phyloP scores from a whole-genome alignment of 2,888 invertebrate species.

The Brachyptera risi region DNA sequence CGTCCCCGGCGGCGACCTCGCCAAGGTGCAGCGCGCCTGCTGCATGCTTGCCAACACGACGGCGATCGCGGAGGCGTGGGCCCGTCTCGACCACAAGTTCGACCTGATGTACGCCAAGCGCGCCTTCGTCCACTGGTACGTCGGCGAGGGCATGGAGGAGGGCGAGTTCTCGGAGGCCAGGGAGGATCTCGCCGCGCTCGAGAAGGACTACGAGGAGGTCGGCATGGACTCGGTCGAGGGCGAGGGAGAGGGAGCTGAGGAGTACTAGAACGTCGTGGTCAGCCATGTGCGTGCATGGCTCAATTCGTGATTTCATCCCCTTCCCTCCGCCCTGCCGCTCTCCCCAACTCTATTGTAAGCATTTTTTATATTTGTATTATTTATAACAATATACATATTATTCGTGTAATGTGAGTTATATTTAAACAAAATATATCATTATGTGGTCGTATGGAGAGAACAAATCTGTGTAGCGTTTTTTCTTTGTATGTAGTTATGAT shows the following conservation, averaged over 20 bases:
- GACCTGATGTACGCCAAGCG: constrained; percentile 56
- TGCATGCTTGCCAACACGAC: constrained; percentile 58
- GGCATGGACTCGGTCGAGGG: constrained; percentile 58
- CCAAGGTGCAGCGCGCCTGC: constrained; percentile 53
- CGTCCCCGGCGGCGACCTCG: constrained; percentile 46
- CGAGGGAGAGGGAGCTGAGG: constrained; percentile 48
- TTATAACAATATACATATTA: no score
- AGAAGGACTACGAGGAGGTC: constrained; percentile 73
- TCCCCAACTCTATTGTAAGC: no score
- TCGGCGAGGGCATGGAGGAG: constrained; percentile 48
- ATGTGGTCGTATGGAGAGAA: no score
- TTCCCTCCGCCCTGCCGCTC: no score
- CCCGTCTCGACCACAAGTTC: constrained; percentile 54
- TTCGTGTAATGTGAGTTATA: no score
- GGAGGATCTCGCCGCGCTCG: constrained; percentile 69
- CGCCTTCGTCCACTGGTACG: constrained; percentile 57
- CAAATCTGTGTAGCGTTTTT: no score
- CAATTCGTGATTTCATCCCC: no score
- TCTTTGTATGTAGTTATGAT: no score
- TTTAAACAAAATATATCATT: no score
- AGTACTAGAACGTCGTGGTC: no score
- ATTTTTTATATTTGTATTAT: no score
- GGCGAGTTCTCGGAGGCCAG: constrained; percentile 75
- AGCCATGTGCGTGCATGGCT: no score
- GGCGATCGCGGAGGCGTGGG: constrained; percentile 57